Evolutionary conservation across 2,888 invertebrate species (phyloP).

Genomic region (Cryptocheilus praepositus): DNA sequence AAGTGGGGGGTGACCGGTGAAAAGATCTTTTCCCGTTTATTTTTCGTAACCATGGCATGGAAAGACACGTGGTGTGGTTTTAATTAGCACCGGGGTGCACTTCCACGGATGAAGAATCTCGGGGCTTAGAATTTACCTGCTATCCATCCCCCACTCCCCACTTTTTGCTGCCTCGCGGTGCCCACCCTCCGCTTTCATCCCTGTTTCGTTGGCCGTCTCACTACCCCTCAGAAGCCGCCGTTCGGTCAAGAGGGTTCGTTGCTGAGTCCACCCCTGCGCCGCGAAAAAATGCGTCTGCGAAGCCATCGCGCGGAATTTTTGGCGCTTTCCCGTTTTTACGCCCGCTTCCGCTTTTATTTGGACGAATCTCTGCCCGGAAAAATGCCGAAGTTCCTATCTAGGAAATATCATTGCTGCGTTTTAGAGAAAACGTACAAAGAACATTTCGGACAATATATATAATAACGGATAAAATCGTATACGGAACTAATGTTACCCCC

Average conservation of each 20-base stretch:
- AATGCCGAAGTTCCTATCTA: too few relatives aligned
- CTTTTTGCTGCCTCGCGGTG: neutral
- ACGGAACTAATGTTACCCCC: too few relatives aligned
- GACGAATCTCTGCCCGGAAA: too few relatives aligned
- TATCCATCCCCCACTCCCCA: constrained; percentile 13
- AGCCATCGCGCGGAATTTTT: too few relatives aligned
- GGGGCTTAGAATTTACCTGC: constrained; percentile 56
- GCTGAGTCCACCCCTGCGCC: constrained; percentile 24
- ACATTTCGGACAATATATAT: too few relatives aligned
- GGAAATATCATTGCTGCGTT: too few relatives aligned
- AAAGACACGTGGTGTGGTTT: constrained; percentile 69
- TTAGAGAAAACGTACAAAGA: too few relatives aligned
- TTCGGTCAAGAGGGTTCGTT: constrained; percentile 50
- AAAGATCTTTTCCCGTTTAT: constrained; percentile 68
- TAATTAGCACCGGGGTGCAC: constrained; percentile 66
- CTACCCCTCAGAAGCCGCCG: constrained; percentile 31
- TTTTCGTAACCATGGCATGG: constrained; percentile 67
- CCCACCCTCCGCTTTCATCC: constrained; percentile 28
- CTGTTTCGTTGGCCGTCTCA: constrained; percentile 26
- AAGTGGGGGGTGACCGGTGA: constrained; percentile 50
- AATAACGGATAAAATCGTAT: too few relatives aligned
- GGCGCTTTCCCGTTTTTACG: too few relatives aligned
- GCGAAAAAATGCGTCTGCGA: too few relatives aligned
- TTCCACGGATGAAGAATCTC: constrained; percentile 58
- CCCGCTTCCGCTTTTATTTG: too few relatives aligned